Conservation (phyloP, 2,888 invertebrate genomes). For the Epirrhoe tristata region DNA sequence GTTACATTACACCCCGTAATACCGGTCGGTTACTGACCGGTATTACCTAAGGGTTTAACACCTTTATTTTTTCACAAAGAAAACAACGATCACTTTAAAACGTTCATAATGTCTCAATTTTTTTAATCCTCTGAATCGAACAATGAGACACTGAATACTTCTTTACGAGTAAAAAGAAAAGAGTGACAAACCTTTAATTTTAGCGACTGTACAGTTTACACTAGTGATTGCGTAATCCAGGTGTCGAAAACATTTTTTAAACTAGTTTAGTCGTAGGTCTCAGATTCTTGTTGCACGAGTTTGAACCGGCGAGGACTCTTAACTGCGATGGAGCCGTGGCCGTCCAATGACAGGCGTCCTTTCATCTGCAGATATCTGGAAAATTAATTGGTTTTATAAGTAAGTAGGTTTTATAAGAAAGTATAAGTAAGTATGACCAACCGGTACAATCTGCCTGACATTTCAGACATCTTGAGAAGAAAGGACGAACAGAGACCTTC, state of each 20-base stretch:
- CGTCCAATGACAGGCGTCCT: slow-evolving; percentile 89
- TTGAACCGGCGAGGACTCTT: slow-evolving; percentile 95
- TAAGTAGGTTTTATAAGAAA: neutral
- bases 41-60: too few relatives aligned
- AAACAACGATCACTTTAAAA: too few relatives aligned
- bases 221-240: slow-evolving; percentile 1
- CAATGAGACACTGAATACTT: neutral
- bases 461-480: too few relatives aligned
- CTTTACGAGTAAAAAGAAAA: neutral
- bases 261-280: slow-evolving; percentile 91
- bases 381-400: neutral
- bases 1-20: too few relatives aligned
- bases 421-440: too few relatives aligned
- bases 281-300: slow-evolving; percentile 95
- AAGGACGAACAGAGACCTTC: too few relatives aligned
- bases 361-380: slow-evolving; percentile 90
- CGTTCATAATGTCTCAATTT: neutral
- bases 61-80: too few relatives aligned
- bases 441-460: too few relatives aligned
- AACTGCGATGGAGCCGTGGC: slow-evolving; percentile 92
- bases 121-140: neutral
- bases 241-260: neutral
- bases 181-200: slow-evolving; percentile 5
- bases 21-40: too few relatives aligned
- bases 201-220: slow-evolving; percentile 1